Evolutionary conservation across 2,888 invertebrate genomes (phyloP), one percentile per base, ranked within the genome.

Genomic region (Mechanitis mazaeus): DNA sequence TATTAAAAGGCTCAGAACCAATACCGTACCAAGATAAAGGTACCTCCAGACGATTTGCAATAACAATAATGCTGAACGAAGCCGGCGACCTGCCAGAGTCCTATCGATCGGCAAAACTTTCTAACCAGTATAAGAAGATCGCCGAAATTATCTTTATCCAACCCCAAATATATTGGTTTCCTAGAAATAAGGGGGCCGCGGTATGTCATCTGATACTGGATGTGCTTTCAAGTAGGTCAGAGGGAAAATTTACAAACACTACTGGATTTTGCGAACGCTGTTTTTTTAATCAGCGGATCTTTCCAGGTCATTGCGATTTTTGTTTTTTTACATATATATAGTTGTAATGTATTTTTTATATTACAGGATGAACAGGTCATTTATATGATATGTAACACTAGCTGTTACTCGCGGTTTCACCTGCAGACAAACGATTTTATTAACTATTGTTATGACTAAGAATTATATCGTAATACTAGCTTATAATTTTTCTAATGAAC

Each of bases 181-280:
- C 70, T 68, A 71, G 72, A 75, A 67, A 66, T 69, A 73, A 70
- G 79, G 68, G 70, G 73, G 74, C 68, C 70, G 75, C 64, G 77
- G 84, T 63, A 77, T 84, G 66, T 79, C 88, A 76, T 65, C 66
- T 53, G 70, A 70, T 64, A 72, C 74, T 86, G 85, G 88, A 73
- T 72, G 71, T 73, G 74, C 78, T 82, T 80, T 81, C 87, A 90
- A 89, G 86, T 90, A 89, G 89, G 89, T 90, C 89, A 89, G 80
- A 87, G 79, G 87, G 87, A 89, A 88, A 87, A 86, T 89, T 87
- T 87, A 88, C 87, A 87, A 89, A 88, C 84, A 87, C 86, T 86
- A 87, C 83, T 83, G 58, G 80, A 73, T 66, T 61, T 73, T 63
- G 74, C 72, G 76, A 78, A 77, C 80, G 81, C 79, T 78, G 80